Conservation (phyloP, 2,113 vertebrate species). For the Petroica traversi region DNA sequence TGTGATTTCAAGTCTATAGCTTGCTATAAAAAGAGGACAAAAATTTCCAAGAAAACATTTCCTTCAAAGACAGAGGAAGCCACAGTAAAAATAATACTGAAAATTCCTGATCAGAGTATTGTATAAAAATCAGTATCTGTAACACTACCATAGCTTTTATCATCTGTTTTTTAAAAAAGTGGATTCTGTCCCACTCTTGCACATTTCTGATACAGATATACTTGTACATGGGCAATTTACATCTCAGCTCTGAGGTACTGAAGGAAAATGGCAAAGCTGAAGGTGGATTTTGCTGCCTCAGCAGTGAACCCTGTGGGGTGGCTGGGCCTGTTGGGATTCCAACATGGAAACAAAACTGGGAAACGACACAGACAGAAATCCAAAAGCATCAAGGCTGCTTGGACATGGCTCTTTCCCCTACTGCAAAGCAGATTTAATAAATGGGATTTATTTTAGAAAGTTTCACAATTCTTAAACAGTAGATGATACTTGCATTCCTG, state of each 20-base stretch:
- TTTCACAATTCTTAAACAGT: constrained; percentile 66
- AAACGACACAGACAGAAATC: constrained; percentile 21
- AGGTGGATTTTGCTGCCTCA: neutral
- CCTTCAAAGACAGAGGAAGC: neutral
- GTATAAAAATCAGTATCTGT: neutral
- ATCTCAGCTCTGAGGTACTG: neutral
- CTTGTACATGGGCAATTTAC: neutral
- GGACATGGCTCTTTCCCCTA: constrained; percentile 32
- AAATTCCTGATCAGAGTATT: neutral
- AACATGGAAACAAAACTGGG: constrained; percentile 2
- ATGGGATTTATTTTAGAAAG: constrained; percentile 64
- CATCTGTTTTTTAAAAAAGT: neutral
- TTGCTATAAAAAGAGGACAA: neutral
- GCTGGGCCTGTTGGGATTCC: constrained; percentile 21
- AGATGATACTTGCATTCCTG: constrained; percentile 57
- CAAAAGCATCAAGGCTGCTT: neutral
- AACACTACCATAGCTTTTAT: neutral
- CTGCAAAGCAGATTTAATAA: constrained; percentile 48
- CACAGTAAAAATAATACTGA: neutral
- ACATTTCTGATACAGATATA: neutral
- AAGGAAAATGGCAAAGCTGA: neutral
- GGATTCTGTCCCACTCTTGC: neutral
- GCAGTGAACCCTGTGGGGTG: neutral
- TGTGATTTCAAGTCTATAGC: neutral
- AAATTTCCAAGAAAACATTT: neutral